Conservation (phyloP, 2,888 invertebrate species). For the Polietes domitor region DNA sequence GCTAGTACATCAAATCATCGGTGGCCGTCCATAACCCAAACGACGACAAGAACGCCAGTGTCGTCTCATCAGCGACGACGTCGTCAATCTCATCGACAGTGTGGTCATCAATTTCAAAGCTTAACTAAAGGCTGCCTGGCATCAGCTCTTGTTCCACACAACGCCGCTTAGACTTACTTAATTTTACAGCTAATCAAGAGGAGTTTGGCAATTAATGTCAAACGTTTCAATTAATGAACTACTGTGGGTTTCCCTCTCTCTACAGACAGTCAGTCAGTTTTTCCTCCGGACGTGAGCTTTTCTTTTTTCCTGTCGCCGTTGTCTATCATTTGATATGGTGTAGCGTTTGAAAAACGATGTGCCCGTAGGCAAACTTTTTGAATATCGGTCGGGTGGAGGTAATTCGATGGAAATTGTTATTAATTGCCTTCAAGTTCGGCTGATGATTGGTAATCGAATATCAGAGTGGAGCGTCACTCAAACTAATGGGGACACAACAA, state of each 20-base stretch:
- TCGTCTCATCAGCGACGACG: conserved; percentile 20
- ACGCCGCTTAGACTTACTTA: background rate
- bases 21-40: background rate
- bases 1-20: background rate
- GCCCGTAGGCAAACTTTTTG: background rate
- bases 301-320: background rate
- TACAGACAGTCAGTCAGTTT: no score
- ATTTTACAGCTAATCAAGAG: conserved; percentile 44
- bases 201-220: conserved; percentile 67
- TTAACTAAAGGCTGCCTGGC: background rate
- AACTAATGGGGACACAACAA: no score
- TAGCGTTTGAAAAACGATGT: background rate
- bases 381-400: background rate
- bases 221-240: conserved; percentile 67
- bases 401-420: background rate
- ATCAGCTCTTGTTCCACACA: background rate
- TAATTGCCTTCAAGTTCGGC: background rate
- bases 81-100: conserved; percentile 15
- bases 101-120: conserved; percentile 21
- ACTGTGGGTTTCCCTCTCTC: conserved; percentile 18
- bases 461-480: no score
- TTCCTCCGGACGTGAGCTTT: no score
- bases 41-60: conserved; percentile 39
- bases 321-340: background rate
- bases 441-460: background rate